A percentile compares a stretch with the other conserved stretches of the same genome.
Conservation (phyloP, 2,113 vertebrate species). For the Sterrhoptilus dennistouni region DNA sequence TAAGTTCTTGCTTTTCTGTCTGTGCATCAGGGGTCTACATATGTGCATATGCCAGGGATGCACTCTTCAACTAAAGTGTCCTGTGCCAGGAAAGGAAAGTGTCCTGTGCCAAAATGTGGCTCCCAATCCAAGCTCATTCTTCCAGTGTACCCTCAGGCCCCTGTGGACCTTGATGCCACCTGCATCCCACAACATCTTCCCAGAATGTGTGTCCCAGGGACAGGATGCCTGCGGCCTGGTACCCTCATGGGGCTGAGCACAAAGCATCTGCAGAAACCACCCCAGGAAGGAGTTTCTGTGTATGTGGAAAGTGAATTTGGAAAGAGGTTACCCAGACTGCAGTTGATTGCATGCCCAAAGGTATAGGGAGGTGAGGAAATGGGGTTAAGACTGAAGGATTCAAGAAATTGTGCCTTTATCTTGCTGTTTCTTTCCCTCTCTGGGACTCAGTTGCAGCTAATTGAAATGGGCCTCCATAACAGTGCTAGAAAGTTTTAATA, state of each 20-base stretch:
- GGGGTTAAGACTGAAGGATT: not conserved
- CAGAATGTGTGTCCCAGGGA: fast-evolving
- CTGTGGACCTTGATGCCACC: not conserved
- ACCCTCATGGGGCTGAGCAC: not conserved
- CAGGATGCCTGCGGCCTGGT: not conserved
- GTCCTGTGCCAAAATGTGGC: not conserved
- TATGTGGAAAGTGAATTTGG: not conserved
- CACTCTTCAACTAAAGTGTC: not conserved
- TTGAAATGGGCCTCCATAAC: not conserved
- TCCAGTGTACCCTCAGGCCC: fast-evolving
- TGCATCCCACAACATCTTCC: not conserved
- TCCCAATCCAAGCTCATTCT: not conserved
- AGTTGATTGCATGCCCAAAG: not conserved
- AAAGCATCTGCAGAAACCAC: not conserved
- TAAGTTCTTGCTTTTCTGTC: not conserved
- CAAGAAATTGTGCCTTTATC: not conserved
- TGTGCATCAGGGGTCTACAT: not conserved
- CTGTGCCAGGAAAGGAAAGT: not conserved
- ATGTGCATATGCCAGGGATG: not conserved
- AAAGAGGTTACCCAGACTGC: not conserved
- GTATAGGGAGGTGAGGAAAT: not conserved
- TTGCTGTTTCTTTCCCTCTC: not conserved
- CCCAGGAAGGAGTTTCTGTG: not conserved
- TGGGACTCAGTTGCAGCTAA: not conserved
- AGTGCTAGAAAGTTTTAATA: not conserved